Evolutionary conservation across 2,113 vertebrate genomes (phyloP).

Genomic region (Xyliphius kryptos): DNA sequence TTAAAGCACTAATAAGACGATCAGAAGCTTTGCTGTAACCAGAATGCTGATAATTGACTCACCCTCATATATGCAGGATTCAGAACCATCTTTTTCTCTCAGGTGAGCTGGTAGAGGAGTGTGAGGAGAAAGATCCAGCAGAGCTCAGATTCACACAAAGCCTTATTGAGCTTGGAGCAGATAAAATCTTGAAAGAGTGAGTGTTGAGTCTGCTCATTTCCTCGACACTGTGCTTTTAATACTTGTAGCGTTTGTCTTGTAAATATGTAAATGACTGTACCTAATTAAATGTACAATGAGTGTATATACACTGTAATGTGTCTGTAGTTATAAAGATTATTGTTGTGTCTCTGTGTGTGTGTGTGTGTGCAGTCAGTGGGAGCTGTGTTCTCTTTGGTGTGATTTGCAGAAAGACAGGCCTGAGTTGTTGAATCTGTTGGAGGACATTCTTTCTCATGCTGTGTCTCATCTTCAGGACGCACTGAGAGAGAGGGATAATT

Average conservation of each 20-base stretch:
- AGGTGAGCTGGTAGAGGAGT: constrained; percentile 59
- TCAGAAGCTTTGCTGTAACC: no score
- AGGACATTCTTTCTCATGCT: constrained; percentile 72
- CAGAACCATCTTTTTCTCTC: neutral
- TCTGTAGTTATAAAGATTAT: no score
- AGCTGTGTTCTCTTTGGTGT: constrained; percentile 76
- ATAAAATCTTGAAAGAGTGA: constrained; percentile 62
- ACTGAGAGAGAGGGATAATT: constrained; percentile 73
- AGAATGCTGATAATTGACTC: no score
- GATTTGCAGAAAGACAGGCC: constrained; percentile 77
- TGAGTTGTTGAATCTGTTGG: constrained; percentile 73
- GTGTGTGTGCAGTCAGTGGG: constrained; percentile 64
- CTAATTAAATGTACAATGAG: no score
- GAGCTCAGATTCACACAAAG: constrained; percentile 52
- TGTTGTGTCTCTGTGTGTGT: constrained; percentile 26
- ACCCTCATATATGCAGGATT: no score
- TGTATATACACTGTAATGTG: no score
- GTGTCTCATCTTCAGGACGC: constrained; percentile 75
- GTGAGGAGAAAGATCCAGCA: constrained; percentile 39
- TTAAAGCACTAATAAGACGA: no score
- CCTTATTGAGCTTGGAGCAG: constrained; percentile 60
- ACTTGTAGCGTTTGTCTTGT: no score
- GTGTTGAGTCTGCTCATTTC: no score
- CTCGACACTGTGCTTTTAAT: no score
- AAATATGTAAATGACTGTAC: no score